A percentile compares a stretch with the other conserved stretches of the same genome.
These are phyloP conservation scores for Ceyx cyanopectus DNA, from an alignment of 2,113 vertebrate genomes.

Conservation along the genomic window DNA sequence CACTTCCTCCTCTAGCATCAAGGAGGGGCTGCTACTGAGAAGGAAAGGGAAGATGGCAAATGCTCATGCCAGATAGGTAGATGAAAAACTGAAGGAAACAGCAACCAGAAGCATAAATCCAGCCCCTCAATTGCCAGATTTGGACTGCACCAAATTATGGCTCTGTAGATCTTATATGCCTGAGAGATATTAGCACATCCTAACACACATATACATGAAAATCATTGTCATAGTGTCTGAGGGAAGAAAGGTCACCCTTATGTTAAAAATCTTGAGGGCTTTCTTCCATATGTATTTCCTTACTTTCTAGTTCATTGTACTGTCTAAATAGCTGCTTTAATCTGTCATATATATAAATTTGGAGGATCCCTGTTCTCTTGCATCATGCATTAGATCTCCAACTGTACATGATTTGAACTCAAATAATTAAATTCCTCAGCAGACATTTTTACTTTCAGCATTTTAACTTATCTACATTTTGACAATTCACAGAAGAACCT, in stretches of 20 bases:
- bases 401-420: not conserved
- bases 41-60: not conserved
- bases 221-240: not conserved
- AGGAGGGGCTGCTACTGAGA: not conserved
- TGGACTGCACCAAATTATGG: not conserved
- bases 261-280: rapidly evolving
- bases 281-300: not conserved
- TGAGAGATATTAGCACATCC: not conserved
- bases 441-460: not conserved
- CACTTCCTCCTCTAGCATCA: not conserved
- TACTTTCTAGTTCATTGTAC: not conserved
- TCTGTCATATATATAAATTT: not conserved
- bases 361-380: not conserved
- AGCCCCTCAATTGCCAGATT: not conserved
- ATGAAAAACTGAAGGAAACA: not conserved
- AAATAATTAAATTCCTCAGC: not conserved
- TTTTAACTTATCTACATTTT: not conserved
- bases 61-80: not conserved
- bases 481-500: not conserved
- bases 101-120: not conserved
- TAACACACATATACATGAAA: not conserved
- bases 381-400: not conserved
- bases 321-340: not conserved
- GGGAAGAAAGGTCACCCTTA: not conserved
- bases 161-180: not conserved